phyloP scores from a whole-genome alignment of 2,888 invertebrate genomes.

The Troides aeacus region DNA sequence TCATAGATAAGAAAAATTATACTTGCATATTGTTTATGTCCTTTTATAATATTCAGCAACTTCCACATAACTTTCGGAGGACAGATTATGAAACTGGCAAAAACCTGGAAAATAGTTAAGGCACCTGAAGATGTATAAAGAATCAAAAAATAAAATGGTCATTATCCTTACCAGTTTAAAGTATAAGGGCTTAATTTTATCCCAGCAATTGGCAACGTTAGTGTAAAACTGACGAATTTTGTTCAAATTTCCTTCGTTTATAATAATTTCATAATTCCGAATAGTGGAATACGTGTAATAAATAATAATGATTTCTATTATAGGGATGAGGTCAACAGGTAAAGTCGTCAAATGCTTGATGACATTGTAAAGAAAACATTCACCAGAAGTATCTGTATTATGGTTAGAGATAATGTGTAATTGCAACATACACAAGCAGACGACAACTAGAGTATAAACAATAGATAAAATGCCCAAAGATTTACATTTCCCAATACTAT shows the following conservation, averaged over 20 bases:
- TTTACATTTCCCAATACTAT: not conserved
- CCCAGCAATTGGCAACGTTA: slow-evolving; percentile 14
- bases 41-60: slow-evolving; percentile 2
- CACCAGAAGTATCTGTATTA: too few species aligned
- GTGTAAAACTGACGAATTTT: slow-evolving; percentile 11
- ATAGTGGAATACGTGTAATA: not conserved
- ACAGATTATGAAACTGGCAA: not conserved
- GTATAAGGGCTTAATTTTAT: slow-evolving; percentile 18
- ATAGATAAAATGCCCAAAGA: not conserved
- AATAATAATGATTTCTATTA: not conserved
- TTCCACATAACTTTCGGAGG: slow-evolving; percentile 19
- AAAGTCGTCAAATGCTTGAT: not conserved
- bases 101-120: not conserved
- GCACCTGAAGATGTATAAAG: not conserved
- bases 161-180: slow-evolving; percentile 11
- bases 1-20: not conserved
- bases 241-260: not conserved
- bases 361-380: not conserved
- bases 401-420: too few species aligned
- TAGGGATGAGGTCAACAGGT: not conserved
- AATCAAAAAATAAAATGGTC: not conserved
- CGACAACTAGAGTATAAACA: not conserved
- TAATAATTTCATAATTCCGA: not conserved
- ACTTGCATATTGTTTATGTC: slow-evolving; percentile 4
- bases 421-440: not conserved